phyloP scores from a whole-genome alignment of 2,888 invertebrate species.

The Allygus modestus region DNA sequence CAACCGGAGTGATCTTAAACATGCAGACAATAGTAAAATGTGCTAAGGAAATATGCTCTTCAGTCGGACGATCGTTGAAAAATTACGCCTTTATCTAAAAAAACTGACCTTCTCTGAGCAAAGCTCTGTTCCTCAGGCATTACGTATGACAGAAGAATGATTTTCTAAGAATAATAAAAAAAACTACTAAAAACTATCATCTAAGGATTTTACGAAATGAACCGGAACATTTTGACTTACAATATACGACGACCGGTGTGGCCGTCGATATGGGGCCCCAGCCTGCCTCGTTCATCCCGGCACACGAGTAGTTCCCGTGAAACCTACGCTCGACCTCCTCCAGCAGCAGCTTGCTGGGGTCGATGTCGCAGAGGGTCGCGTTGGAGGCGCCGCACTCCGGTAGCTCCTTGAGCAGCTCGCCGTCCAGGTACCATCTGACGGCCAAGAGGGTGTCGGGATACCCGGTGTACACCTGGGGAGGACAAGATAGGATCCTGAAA shows the following conservation, averaged over 20 bases:
- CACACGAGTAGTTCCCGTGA: conserved; percentile 96
- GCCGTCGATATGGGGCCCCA: conserved; percentile 90
- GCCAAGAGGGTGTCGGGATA: conserved; percentile 86
- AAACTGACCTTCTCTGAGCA: too few species aligned
- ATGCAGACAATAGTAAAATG: too few species aligned
- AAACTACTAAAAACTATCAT: too few species aligned
- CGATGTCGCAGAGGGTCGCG: conserved; percentile 86
- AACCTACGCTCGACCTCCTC: conserved; percentile 92
- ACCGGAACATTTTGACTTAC: too few species aligned
- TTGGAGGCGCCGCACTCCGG: conserved; percentile 84
- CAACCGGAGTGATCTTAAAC: too few species aligned
- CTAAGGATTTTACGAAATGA: too few species aligned
- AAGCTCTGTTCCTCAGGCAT: too few species aligned
- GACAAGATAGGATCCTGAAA: background rate
- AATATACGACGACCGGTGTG: conserved; percentile 88
- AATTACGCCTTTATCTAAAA: too few species aligned
- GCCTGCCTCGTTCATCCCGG: conserved; percentile 92
- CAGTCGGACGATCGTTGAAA: too few species aligned
- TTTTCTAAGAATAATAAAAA: too few species aligned
- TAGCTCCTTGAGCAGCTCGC: conserved; percentile 88
- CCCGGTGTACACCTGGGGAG: conserved; percentile 82
- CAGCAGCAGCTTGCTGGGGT: conserved; percentile 90
- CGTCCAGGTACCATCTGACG: conserved; percentile 91
- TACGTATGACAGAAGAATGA: too few species aligned
- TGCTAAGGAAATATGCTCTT: too few species aligned